Evolutionary conservation across 1,140 invertebrate species (phyloP).

Genomic region (Zaprionus africanus): DNA sequence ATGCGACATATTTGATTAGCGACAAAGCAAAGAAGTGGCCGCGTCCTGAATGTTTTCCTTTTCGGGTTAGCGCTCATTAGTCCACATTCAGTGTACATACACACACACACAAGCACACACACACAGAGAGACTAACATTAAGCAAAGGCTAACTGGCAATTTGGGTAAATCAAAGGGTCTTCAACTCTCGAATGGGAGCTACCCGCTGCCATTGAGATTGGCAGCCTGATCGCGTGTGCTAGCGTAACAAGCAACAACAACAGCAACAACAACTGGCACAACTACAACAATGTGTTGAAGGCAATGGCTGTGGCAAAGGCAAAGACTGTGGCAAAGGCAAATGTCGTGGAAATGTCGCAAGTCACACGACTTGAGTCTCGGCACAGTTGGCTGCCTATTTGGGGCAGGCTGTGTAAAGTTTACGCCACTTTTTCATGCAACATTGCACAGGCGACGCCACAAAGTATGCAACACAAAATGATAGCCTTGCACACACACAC

Average conservation of each 20-base stretch:
- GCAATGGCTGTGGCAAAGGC: conserved; percentile 39
- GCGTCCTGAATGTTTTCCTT: conserved; percentile 44
- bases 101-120: conserved; percentile 11
- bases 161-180: conserved; percentile 67
- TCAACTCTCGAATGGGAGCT: conserved; percentile 18
- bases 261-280: conserved; percentile 35
- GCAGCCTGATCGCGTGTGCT: conserved; percentile 74
- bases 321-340: conserved; percentile 61
- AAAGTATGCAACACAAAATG: conserved; percentile 76
- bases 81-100: conserved; percentile 56
- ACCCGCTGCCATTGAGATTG: conserved; percentile 39
- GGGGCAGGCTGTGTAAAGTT: conserved; percentile 64
- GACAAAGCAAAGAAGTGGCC: conserved; percentile 67
- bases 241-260: conserved; percentile 48
- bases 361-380: conserved; percentile 54
- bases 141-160: conserved; percentile 72
- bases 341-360: conserved; percentile 76
- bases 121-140: conserved; percentile 24
- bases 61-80: conserved; percentile 79
- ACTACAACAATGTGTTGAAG: conserved; percentile 21
- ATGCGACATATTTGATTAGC: conserved; percentile 61
- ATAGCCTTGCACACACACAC: conserved; percentile 70
- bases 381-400: conserved; percentile 66
- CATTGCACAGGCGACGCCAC: conserved; percentile 75
- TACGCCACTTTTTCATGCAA: conserved; percentile 81